Evolutionary conservation across 2,888 invertebrate species (phyloP).

Genomic region (Cerastis rubricosa): DNA sequence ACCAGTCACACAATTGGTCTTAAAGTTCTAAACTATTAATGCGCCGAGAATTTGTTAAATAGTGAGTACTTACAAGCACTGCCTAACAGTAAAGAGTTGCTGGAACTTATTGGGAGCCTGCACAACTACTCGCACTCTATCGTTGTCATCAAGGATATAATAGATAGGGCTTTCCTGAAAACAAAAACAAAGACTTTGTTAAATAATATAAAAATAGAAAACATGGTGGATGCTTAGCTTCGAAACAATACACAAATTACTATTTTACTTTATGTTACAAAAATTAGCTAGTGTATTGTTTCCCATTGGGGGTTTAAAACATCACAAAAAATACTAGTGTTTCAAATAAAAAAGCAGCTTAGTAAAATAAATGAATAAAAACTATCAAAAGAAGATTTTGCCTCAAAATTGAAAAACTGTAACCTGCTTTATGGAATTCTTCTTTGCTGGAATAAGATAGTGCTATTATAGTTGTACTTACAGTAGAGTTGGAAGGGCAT

Average conservation of each 20-base stretch:
- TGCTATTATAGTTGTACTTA: slow-evolving; percentile 23
- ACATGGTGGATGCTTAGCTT: no score
- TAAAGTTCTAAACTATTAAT: neutral
- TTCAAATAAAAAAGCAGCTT: no score
- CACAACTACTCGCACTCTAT: neutral
- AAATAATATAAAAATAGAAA: no score
- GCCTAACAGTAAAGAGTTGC: neutral
- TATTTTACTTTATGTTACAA: no score
- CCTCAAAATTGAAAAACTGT: neutral
- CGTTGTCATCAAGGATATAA: neutral
- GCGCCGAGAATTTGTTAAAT: neutral
- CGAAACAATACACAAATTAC: no score
- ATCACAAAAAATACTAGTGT: no score
- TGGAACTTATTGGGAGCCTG: neutral
- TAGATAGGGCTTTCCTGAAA: slow-evolving; percentile 41
- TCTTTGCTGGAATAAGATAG: neutral
- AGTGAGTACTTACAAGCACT: slow-evolving; percentile 1
- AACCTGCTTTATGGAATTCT: neutral
- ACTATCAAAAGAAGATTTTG: no score
- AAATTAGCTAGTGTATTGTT: no score
- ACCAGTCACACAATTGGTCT: no score
- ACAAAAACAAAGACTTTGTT: neutral
- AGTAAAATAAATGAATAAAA: no score
- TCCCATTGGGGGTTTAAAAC: no score
- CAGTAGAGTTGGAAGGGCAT: slow-evolving; percentile 20